A percentile compares a stretch with the other conserved stretches of the same genome.
Evolutionary conservation across 92 coral and sea anemone species (phyloP).

Genomic region (Zoanthus sansibaricus): DNA sequence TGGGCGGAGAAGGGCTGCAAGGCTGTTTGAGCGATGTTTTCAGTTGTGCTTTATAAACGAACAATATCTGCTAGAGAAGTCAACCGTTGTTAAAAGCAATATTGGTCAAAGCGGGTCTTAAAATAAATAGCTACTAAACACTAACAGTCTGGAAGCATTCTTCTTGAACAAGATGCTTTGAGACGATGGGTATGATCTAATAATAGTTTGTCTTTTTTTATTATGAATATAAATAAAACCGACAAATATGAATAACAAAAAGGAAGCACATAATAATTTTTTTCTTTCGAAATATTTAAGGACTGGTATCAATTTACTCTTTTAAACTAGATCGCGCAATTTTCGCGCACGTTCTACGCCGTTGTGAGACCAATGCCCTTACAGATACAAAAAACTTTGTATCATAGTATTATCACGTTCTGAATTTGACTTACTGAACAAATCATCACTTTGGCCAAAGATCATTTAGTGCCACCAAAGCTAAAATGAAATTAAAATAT

Average conservation of each 20-base stretch:
- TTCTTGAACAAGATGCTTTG: slow-evolving; percentile 10
- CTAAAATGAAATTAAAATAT: slow-evolving; percentile 23
- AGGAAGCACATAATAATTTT: not conserved
- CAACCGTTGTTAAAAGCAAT: slow-evolving; percentile 39
- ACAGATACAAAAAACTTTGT: not conserved
- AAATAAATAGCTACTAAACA: slow-evolving; percentile 20
- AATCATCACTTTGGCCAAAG: slow-evolving; percentile 16
- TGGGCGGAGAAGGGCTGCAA: slow-evolving; percentile 36
- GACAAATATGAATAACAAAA: slow-evolving; percentile 6
- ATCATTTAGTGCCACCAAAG: slow-evolving; percentile 14
- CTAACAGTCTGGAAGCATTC: slow-evolving; percentile 28
- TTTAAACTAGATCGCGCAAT: slow-evolving; percentile 2
- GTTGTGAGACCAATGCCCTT: not conserved
- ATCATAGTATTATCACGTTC: not conserved
- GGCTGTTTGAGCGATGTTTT: slow-evolving; percentile 34
- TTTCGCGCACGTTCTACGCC: slow-evolving; percentile 22
- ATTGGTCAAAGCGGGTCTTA: slow-evolving; percentile 15
- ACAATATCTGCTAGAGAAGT: slow-evolving; percentile 21
- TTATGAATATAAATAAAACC: not conserved
- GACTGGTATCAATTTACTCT: not conserved
- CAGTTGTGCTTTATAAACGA: not conserved
- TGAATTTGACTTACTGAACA: not conserved
- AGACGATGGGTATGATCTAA: not conserved
- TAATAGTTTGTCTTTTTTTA: slow-evolving; percentile 28
- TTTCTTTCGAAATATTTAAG: not conserved